Conservation (phyloP, 2,113 vertebrate species). For the Cottus gobio region DNA sequence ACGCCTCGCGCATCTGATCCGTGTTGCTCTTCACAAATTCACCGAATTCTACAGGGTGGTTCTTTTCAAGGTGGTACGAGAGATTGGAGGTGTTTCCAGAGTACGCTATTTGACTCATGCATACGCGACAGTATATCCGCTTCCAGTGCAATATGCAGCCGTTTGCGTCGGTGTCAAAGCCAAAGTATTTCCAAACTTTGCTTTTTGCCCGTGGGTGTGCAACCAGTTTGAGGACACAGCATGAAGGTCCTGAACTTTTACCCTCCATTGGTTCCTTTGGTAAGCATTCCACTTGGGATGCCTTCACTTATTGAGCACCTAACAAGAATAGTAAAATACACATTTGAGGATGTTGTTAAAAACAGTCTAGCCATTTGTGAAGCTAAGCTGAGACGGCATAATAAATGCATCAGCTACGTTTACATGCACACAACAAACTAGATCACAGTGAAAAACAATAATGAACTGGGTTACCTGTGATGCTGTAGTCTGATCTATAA, state of each 20-base stretch:
- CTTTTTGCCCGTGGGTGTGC: conserved; percentile 93
- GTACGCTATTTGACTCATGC: conserved; percentile 92
- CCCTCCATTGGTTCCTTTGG: conserved; percentile 86
- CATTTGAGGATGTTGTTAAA: conserved; percentile 67
- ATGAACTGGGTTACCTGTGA: too few species aligned
- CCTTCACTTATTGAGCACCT: conserved; percentile 88
- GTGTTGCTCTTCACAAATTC: conserved; percentile 91
- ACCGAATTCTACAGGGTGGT: conserved; percentile 89
- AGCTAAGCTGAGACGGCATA: not conserved
- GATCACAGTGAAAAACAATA: not conserved
- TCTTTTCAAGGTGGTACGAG: conserved; percentile 92
- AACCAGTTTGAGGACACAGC: conserved; percentile 89
- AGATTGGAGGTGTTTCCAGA: conserved; percentile 93
- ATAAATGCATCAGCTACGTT: not conserved
- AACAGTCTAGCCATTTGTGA: conserved; percentile 8
- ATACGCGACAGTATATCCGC: conserved; percentile 91
- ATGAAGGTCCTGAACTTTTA: conserved; percentile 83
- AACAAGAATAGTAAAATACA: conserved; percentile 88
- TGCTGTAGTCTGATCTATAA: too few species aligned
- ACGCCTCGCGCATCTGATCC: conserved; percentile 89
- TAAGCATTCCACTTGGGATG: conserved; percentile 76
- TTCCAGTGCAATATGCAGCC: conserved; percentile 93
- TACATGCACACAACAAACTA: not conserved
- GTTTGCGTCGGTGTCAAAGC: conserved; percentile 91
- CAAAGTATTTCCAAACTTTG: conserved; percentile 95